Evolutionary conservation across 2,797 vertebrate species (phyloP).

Genomic region (Hafferia zeledoni): DNA sequence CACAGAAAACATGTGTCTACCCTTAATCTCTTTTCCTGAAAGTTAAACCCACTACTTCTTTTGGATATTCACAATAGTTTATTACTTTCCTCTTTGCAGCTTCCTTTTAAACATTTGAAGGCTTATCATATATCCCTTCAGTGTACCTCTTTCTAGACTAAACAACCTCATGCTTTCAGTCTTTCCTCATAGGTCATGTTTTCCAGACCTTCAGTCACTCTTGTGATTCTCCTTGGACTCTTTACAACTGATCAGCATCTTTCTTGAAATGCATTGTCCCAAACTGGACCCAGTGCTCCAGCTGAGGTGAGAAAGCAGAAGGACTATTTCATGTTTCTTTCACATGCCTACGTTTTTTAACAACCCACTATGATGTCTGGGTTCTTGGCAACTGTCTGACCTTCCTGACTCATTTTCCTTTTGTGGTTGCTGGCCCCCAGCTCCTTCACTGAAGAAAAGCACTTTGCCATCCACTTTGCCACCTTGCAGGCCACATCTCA

Average conservation of each 20-base stretch:
- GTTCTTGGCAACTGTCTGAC: neutral
- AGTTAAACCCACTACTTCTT: neutral
- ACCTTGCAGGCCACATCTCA: neutral
- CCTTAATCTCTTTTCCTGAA: slow-evolving; percentile 21
- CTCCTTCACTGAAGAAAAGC: neutral
- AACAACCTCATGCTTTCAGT: slow-evolving; percentile 32
- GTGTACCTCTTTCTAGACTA: slow-evolving; percentile 43
- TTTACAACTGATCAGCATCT: neutral
- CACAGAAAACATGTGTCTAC: neutral
- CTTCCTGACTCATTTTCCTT: neutral
- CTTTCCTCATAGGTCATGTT: neutral
- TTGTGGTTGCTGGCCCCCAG: neutral
- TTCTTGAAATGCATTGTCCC: neutral
- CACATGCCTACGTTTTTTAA: slow-evolving; percentile 19
- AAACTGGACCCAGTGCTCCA: neutral
- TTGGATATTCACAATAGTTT: neutral
- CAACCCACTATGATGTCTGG: neutral
- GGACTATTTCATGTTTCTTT: neutral
- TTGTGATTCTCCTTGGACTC: neutral
- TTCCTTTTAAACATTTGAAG: slow-evolving; percentile 42
- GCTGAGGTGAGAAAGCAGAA: slow-evolving; percentile 9
- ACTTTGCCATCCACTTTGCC: neutral
- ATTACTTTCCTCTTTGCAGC: slow-evolving; percentile 5
- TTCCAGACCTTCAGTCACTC: neutral
- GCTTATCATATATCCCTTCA: neutral